Base-by-base conservation (phyloP, 2,113 vertebrate species). In the Brachionichthys hirsutus region DNA sequence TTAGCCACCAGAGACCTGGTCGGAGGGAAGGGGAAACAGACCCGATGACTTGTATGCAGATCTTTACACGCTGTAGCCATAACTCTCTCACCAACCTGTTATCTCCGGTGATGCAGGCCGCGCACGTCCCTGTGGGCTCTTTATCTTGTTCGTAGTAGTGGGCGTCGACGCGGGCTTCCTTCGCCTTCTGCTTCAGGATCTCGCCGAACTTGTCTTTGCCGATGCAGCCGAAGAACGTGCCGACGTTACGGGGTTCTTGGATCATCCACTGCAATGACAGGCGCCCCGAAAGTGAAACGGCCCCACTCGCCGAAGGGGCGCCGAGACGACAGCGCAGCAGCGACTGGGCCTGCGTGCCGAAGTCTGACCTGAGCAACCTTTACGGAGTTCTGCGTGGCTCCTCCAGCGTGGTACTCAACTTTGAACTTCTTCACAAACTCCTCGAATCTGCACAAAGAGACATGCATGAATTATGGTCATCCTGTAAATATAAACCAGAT, bases 181-280 rank as follows among this genome's bases (percentile, higher is more conserved):
- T 89, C 0, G 95, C 87, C 82, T 99, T 99, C 88, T 91, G 87
- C 90, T 98, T 98, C 60, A 99, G 87, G 73, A 97, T 99, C 58
- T 92, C 91, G 40, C 97, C 97, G 80, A 98, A 99, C 77, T 92
- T 94, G 75, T 99, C 97, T 63, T 88, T 93, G 24, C 97, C 97
- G 36, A 99, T 98, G 87, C 95, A 99, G 53, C 97, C 97, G 30
- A 99, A 99, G 89, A 99, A 99, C 0, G 97, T 99, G 58, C 92
- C 93, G 54, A 94, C 94, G 70, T 95, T 95, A 68, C 93, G 88
- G 30, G 97, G 97, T 60, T 91, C 87, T 81, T 98, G 95, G 88
- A 99, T 97, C 97, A 99, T 95, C 97, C 97, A 99, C 97, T 98
- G 80, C 11, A 38, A 38, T 24, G 20, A 59, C 2, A 59, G 13